A percentile compares a stretch with the other conserved stretches of the same genome.
Conservation (phyloP, 2,113 vertebrate species). For the Antechinus flavipes region DNA sequence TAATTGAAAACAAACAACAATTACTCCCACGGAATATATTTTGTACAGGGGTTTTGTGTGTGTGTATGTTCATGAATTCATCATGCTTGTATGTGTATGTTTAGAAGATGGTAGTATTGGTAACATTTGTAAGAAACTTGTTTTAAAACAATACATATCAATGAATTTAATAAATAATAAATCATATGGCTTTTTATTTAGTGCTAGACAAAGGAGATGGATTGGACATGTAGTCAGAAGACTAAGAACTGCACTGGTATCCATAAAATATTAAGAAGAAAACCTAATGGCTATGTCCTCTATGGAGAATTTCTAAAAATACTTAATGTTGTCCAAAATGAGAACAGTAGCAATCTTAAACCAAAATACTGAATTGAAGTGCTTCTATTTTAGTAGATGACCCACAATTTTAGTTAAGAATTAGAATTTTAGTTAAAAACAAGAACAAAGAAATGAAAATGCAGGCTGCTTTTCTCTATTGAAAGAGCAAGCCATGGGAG, state of each 20-base stretch:
- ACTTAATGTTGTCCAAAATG: not conserved
- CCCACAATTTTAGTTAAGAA: not conserved
- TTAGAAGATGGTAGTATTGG: not conserved
- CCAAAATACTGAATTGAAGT: not conserved
- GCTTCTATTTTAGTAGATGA: not conserved
- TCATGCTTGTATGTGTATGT: not conserved
- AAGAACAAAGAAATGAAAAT: not conserved
- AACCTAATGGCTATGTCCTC: not conserved
- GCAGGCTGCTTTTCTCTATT: not conserved
- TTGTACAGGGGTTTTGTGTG: not conserved
- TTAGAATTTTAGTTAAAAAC: not conserved
- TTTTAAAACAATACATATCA: not conserved
- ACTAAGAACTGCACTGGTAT: not conserved
- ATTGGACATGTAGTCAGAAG: not conserved
- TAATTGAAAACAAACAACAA: not conserved
- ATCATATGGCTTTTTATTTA: not conserved
- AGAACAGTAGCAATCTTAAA: not conserved
- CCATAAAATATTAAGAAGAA: not conserved
- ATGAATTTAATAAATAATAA: not conserved
- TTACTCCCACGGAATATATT: not conserved
- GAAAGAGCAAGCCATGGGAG: not conserved
- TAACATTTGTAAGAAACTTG: not conserved
- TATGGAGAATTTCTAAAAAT: not conserved
- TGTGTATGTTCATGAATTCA: too few species aligned
- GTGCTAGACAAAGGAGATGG: not conserved